Evolutionary conservation across 2,113 vertebrate genomes (phyloP).

Genomic region (Tichodroma muraria): DNA sequence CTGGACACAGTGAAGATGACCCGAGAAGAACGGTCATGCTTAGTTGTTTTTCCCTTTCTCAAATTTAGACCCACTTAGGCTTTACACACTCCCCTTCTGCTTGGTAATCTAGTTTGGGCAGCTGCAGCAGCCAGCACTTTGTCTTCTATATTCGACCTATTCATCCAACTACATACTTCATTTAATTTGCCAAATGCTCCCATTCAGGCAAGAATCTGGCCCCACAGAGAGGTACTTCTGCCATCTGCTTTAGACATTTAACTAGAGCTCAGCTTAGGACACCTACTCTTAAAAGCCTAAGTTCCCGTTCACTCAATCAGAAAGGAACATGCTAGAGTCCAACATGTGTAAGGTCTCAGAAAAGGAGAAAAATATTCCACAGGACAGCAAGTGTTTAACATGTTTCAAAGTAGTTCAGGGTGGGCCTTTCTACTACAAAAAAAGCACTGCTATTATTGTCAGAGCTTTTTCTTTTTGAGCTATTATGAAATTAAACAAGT

Average conservation of each 20-base stretch:
- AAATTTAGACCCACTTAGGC: not conserved
- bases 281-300: not conserved
- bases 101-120: constrained; percentile 45
- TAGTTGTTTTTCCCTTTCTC: not conserved
- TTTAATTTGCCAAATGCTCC: constrained; percentile 62
- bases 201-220: constrained; percentile 35
- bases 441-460: not conserved
- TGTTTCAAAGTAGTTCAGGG: not conserved
- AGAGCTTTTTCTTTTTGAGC: not conserved
- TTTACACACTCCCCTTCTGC: constrained; percentile 40
- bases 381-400: not conserved
- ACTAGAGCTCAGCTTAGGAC: not conserved
- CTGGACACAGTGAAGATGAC: not conserved
- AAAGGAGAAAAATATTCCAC: not conserved
- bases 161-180: constrained; percentile 40
- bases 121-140: constrained; percentile 47
- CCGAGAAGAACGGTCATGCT: not conserved
- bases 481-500: not conserved
- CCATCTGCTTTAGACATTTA: constrained; percentile 53
- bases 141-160: constrained; percentile 32
- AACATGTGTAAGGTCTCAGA: not conserved
- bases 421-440: not conserved
- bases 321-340: not conserved
- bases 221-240: constrained; percentile 24
- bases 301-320: not conserved